Evolutionary conservation across 64 coral and sea anemone species (phyloP).

Genomic region (Montipora sp.): DNA sequence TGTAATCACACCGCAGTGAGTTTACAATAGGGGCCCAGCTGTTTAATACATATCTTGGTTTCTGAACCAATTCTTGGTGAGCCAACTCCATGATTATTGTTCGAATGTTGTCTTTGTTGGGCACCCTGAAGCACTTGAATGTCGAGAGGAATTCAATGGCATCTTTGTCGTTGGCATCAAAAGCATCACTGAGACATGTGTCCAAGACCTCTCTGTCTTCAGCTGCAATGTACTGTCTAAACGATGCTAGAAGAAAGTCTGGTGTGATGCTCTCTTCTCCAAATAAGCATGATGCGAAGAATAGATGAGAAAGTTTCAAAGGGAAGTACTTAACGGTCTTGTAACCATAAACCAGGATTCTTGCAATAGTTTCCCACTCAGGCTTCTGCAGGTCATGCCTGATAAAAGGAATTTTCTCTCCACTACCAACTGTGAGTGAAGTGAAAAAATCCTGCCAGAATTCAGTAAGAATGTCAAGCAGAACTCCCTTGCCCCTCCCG

Average conservation of each 20-base stretch:
- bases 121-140: conserved; percentile 46
- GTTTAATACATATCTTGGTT: conserved; percentile 50
- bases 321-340: conserved; percentile 33
- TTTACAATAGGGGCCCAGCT: conserved; percentile 57
- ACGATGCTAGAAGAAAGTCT: conserved; percentile 2
- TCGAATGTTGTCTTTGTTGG: too few species aligned
- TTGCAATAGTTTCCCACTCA: too few species aligned
- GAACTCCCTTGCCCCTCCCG: too few species aligned
- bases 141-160: conserved; percentile 48
- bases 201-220: conserved; percentile 49
- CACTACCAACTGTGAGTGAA: too few species aligned
- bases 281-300: neutral
- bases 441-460: too few species aligned
- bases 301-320: conserved; percentile 13
- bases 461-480: too few species aligned
- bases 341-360: too few species aligned
- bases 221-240: conserved; percentile 22
- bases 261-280: conserved; percentile 4
- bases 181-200: conserved; percentile 16
- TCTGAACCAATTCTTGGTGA: conserved; percentile 70
- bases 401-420: too few species aligned
- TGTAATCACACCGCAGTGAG: neutral
- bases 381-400: too few species aligned
- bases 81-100: too few species aligned
- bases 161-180: conserved; percentile 42